Percentiles rank a stretch among this genome's conserved stretches.
Evolutionary conservation across 2,888 invertebrate species (phyloP).

Genomic region (Anthophora plumipes): DNA sequence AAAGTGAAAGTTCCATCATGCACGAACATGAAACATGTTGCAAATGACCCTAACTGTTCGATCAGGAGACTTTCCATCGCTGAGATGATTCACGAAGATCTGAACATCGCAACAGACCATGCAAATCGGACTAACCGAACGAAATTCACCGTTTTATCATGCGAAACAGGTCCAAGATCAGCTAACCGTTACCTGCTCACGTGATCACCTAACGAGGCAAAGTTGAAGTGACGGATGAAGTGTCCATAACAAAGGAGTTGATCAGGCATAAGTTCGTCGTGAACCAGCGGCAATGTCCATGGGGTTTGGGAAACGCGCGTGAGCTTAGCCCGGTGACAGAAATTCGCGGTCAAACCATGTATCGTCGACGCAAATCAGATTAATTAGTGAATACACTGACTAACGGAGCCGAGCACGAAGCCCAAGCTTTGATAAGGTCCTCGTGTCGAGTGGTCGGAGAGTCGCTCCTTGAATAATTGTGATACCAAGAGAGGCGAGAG

Average conservation of each 20-base stretch:
- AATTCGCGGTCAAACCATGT: conserved; percentile 38
- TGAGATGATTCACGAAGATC: not conserved
- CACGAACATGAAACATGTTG: no score
- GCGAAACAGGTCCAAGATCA: no score
- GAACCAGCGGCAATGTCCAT: no score
- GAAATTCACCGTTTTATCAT: not conserved
- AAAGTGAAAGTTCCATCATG: no score
- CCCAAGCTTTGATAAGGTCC: conserved; percentile 70
- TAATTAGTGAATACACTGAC: conserved; percentile 68
- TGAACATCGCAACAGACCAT: not conserved
- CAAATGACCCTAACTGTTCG: no score
- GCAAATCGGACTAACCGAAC: conserved; percentile 6
- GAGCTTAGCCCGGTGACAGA: conserved; percentile 52
- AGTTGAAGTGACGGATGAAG: conserved; percentile 35
- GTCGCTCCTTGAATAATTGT: conserved; percentile 59
- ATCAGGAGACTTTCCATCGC: no score
- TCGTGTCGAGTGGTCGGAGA: conserved; percentile 58
- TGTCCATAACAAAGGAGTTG: conserved; percentile 52
- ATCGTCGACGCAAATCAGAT: conserved; percentile 69
- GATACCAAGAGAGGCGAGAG: no score
- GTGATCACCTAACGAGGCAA: not conserved
- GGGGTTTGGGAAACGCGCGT: conserved; percentile 67
- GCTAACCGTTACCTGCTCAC: no score
- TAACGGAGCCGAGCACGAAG: conserved; percentile 68
- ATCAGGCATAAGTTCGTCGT: conserved; percentile 61